phyloP scores from a whole-genome alignment of 2,797 vertebrate species.

The Gypaetus barbatus region DNA sequence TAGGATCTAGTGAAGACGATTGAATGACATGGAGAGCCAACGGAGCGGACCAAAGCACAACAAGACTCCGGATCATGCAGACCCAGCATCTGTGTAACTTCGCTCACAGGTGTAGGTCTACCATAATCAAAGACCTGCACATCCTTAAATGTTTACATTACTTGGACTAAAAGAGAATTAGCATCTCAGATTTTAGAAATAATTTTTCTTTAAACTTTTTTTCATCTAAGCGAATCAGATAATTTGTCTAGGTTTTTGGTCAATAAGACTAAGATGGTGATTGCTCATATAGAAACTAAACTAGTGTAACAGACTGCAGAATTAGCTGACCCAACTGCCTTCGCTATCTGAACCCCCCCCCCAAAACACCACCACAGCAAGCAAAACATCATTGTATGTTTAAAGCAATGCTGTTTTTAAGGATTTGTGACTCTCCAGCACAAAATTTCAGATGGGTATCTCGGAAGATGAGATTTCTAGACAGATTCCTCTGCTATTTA shows the following conservation, averaged over 20 bases:
- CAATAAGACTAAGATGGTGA: neutral
- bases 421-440: neutral
- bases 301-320: accelerated
- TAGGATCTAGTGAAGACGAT: accelerated
- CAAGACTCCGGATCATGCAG: no score
- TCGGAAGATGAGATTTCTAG: accelerated
- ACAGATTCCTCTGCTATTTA: neutral
- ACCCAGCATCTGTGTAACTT: neutral
- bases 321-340: neutral
- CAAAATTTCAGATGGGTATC: neutral
- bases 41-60: accelerated
- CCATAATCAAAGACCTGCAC: neutral
- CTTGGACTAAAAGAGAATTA: neutral
- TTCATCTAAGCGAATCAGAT: neutral
- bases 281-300: neutral
- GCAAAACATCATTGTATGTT: neutral
- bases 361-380: neutral
- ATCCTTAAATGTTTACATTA: neutral
- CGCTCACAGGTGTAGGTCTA: accelerated
- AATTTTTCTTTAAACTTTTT: neutral
- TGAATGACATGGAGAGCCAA: neutral
- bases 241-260: neutral
- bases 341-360: accelerated
- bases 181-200: neutral
- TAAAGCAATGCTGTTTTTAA: neutral